Conservation (phyloP, 2,888 invertebrate genomes). For the Pandemis heparana region DNA sequence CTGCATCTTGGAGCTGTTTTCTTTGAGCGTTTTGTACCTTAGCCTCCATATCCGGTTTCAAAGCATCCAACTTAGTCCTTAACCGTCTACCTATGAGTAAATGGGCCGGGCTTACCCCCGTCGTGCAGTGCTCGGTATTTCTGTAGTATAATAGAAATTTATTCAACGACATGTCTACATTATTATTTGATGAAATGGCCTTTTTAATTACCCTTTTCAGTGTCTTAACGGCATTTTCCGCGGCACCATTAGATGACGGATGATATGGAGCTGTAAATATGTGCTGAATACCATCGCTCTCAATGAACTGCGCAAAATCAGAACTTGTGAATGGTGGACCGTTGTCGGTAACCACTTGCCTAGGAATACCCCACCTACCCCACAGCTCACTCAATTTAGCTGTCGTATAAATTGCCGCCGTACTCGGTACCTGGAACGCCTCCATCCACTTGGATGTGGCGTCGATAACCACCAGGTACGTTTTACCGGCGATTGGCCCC, state of each 20-base stretch:
- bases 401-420: slow-evolving; percentile 11
- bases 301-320: neutral
- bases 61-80: neutral
- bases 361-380: slow-evolving; percentile 11
- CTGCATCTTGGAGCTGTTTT: neutral
- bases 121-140: neutral
- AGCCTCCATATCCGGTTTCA: neutral
- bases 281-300: neutral
- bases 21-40: neutral
- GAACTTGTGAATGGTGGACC: slow-evolving; percentile 17
- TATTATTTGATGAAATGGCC: neutral
- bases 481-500: slow-evolving; percentile 25
- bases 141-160: slow-evolving; percentile 1
- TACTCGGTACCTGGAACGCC: slow-evolving; percentile 5
- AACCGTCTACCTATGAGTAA: neutral
- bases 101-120: neutral
- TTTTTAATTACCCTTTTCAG: slow-evolving; percentile 2
- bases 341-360: slow-evolving; percentile 12
- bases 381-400: slow-evolving; percentile 8
- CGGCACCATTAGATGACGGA: slow-evolving; percentile 16
- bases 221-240: slow-evolving; percentile 2
- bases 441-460: slow-evolving; percentile 37
- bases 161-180: neutral
- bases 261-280: slow-evolving; percentile 5
- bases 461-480: slow-evolving; percentile 31